A percentile compares a stretch with the other conserved stretches of the same genome.
These are phyloP conservation scores for Pharmacophagus antenor DNA, from an alignment of 2,888 invertebrate genomes.

Conservation along the genomic window DNA sequence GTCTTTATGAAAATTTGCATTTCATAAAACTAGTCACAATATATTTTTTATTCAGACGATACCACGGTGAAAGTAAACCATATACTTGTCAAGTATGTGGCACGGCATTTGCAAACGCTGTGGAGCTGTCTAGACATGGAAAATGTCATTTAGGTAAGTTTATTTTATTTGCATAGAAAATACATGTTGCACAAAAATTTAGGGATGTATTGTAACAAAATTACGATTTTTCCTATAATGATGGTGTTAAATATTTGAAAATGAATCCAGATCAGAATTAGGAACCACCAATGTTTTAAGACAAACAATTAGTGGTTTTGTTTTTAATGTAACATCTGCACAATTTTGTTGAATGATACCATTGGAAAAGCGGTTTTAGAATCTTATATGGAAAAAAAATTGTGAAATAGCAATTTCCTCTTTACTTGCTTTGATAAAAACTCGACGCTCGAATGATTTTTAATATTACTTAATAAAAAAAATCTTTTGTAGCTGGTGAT, in stretches of 20 bases:
- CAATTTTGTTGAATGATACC: too few species aligned
- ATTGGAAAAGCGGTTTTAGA: too few species aligned
- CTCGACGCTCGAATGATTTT: neutral
- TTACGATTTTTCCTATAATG: neutral
- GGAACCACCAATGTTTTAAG: too few species aligned
- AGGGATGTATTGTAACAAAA: neutral
- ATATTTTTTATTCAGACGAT: conserved; percentile 79
- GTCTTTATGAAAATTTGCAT: neutral
- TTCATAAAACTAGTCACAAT: too few species aligned
- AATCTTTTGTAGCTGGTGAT: conserved; percentile 57
- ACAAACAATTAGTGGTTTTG: too few species aligned
- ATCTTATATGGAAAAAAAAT: neutral
- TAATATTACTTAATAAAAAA: neutral
- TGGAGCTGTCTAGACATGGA: conserved; percentile 89
- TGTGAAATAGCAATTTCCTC: neutral
- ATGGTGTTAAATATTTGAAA: too few species aligned
- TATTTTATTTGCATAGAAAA: conserved; percentile 62
- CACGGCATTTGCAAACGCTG: conserved; percentile 89
- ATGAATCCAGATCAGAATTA: too few species aligned
- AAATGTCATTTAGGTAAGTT: conserved; percentile 91
- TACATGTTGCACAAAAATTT: neutral
- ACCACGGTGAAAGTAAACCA: conserved; percentile 92
- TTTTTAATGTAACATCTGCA: too few species aligned
- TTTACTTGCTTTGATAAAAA: neutral
- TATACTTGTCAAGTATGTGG: conserved; percentile 91